A percentile compares a stretch with the other conserved stretches of the same genome.
These are phyloP conservation scores for Magallana angulata DNA, from an alignment of 1,140 invertebrate genomes.

Conservation along the genomic window DNA sequence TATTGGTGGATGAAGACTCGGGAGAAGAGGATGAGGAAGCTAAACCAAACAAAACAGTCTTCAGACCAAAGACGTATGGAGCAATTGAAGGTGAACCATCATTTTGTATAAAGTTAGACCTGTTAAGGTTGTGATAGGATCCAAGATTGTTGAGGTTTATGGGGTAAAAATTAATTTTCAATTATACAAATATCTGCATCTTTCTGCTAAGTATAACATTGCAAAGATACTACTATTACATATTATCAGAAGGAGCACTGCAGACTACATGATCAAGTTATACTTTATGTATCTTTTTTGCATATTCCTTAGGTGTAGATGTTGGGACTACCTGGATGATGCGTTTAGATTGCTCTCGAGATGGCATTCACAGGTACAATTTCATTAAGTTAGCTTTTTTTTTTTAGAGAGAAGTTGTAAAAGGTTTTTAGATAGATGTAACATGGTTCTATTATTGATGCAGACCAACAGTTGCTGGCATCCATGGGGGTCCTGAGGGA, in stretches of 20 bases:
- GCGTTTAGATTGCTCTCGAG: constrained; percentile 77
- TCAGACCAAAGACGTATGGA: not conserved
- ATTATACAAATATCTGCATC: too few relatives aligned
- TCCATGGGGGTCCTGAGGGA: constrained; percentile 77
- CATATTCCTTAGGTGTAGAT: constrained; percentile 78
- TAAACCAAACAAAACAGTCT: not conserved
- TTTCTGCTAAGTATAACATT: too few relatives aligned
- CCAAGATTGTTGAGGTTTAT: not conserved
- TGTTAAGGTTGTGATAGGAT: not conserved
- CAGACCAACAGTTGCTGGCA: constrained; percentile 80
- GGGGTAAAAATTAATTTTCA: not conserved
- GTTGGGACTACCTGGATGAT: constrained; percentile 77
- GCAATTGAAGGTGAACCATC: not conserved
- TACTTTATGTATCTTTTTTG: too few relatives aligned
- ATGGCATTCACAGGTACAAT: constrained; percentile 76
- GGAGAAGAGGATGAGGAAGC: not conserved
- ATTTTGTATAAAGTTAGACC: not conserved
- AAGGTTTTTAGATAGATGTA: too few relatives aligned
- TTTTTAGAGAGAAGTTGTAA: too few relatives aligned
- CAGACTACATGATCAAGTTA: too few relatives aligned
- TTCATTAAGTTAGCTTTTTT: too few relatives aligned
- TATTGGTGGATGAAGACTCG: not conserved
- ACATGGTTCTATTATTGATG: too few relatives aligned
- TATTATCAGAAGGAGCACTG: too few relatives aligned
- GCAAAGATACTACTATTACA: too few relatives aligned